Evolutionary conservation across 2,113 vertebrate species (phyloP).

Genomic region (Neolamprologus modestus): DNA sequence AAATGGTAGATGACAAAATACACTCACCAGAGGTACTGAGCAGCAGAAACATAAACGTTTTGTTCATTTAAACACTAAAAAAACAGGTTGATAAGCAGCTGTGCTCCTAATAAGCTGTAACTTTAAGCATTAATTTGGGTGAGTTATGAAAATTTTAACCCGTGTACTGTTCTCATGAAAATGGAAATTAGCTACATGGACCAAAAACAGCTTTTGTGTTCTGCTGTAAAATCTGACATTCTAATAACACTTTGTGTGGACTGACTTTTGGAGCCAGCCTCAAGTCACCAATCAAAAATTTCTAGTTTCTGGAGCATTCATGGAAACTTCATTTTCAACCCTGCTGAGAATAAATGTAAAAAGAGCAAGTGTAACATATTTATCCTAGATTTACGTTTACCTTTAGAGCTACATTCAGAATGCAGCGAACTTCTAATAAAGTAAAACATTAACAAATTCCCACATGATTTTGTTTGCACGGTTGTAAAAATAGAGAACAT

Average conservation of each 20-base stretch:
- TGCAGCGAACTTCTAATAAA: fast-evolving
- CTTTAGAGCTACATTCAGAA: not conserved
- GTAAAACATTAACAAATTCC: not conserved
- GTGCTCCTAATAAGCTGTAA: not conserved
- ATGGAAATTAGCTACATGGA: not conserved
- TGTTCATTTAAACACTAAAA: not conserved
- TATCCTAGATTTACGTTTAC: not conserved
- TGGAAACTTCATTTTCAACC: fast-evolving
- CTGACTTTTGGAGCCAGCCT: not conserved
- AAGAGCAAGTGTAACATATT: not conserved
- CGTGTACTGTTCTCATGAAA: not conserved
- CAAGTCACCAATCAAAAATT: not conserved
- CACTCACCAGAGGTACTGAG: not conserved
- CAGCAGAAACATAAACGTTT: fast-evolving
- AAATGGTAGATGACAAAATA: not conserved
- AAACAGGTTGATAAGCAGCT: not conserved
- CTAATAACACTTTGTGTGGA: not conserved
- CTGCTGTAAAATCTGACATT: not conserved
- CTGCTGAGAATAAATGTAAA: not conserved
- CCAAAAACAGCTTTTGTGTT: not conserved
- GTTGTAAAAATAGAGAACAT: not conserved
- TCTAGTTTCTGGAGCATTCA: not conserved
- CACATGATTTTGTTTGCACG: not conserved
- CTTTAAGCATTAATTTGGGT: not conserved
- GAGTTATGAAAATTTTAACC: fast-evolving